These are phyloP conservation scores for Botrylloides violaceus DNA, from an alignment of 23 tunicate species.

Conservation along the genomic window DNA sequence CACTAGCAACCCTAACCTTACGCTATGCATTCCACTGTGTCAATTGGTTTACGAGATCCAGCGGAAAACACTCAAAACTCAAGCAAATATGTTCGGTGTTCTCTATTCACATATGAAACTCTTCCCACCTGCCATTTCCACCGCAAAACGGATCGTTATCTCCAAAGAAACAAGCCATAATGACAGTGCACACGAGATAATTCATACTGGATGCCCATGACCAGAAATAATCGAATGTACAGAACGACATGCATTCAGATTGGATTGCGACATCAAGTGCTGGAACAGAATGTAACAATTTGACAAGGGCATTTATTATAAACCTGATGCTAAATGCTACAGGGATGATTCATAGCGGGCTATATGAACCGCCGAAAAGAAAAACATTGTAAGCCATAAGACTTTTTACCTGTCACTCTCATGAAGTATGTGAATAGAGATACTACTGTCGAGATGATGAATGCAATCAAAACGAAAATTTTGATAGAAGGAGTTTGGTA, in stretches of 20 bases:
- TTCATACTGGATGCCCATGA: constrained; percentile 49
- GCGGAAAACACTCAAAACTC: too few relatives aligned
- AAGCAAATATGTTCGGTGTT: too few relatives aligned
- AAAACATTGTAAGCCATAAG: too few relatives aligned
- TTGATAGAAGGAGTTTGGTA: constrained; percentile 24
- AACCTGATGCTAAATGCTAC: too few relatives aligned
- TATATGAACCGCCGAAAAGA: too few relatives aligned
- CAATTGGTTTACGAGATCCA: too few relatives aligned
- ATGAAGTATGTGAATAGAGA: constrained; percentile 44
- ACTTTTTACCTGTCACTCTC: constrained; percentile 50
- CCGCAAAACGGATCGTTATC: constrained; percentile 51
- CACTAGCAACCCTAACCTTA: too few relatives aligned
- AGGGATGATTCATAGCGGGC: too few relatives aligned
- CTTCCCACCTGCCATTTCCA: constrained; percentile 15
- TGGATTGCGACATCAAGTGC: constrained; percentile 33
- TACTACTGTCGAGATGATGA: constrained; percentile 54
- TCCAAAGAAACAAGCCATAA: constrained; percentile 47
- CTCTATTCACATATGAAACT: too few relatives aligned
- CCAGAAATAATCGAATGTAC: constrained; percentile 72
- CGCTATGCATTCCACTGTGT: too few relatives aligned
- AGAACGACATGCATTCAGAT: constrained; percentile 34
- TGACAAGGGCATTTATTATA: too few relatives aligned
- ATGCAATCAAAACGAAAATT: constrained; percentile 37
- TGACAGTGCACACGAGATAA: constrained; percentile 37
- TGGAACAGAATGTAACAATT: constrained; percentile 17